Percentiles rank a stretch among this genome's conserved stretches.
phyloP scores from a whole-genome alignment of 2,113 vertebrate genomes.

The Siniperca chuatsi region DNA sequence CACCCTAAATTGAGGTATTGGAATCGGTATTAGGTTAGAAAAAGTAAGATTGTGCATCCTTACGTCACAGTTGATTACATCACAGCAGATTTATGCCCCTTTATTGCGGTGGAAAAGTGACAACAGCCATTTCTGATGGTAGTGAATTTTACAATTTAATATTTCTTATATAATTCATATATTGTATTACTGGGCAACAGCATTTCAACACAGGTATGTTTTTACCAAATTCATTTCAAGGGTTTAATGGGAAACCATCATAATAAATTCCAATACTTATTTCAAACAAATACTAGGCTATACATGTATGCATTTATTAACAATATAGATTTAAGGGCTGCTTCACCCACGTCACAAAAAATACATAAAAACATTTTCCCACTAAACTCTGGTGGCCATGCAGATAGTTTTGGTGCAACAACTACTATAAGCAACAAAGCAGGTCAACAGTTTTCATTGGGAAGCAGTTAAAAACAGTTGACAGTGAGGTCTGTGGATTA shows the following conservation, averaged over 20 bases:
- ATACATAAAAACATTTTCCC: background rate
- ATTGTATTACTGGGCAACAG: slow-evolving; percentile 13
- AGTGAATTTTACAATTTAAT: slow-evolving; percentile 47
- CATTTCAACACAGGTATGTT: slow-evolving; percentile 22
- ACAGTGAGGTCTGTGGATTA: slow-evolving; percentile 7
- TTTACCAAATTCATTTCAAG: slow-evolving; percentile 40
- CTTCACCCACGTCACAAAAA: slow-evolving; percentile 17
- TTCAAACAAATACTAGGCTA: slow-evolving; percentile 21
- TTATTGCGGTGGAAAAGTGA: background rate
- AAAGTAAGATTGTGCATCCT: background rate
- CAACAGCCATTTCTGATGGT: slow-evolving; percentile 4
- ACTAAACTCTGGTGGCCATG: slow-evolving; percentile 7
- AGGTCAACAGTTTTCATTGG: background rate
- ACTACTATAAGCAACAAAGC: background rate
- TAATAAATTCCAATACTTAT: slow-evolving; percentile 20
- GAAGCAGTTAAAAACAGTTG: background rate
- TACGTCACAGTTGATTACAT: background rate
- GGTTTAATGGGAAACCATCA: slow-evolving; percentile 27
- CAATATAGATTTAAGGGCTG: slow-evolving; percentile 10
- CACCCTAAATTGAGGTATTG: background rate
- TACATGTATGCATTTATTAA: slow-evolving; percentile 18
- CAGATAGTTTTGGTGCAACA: background rate
- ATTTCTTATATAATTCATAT: slow-evolving; percentile 24
- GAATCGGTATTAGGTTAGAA: background rate
- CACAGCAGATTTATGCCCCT: background rate